phyloP scores from a whole-genome alignment of 2,888 invertebrate genomes.

The Ditylenchus weischeri region DNA sequence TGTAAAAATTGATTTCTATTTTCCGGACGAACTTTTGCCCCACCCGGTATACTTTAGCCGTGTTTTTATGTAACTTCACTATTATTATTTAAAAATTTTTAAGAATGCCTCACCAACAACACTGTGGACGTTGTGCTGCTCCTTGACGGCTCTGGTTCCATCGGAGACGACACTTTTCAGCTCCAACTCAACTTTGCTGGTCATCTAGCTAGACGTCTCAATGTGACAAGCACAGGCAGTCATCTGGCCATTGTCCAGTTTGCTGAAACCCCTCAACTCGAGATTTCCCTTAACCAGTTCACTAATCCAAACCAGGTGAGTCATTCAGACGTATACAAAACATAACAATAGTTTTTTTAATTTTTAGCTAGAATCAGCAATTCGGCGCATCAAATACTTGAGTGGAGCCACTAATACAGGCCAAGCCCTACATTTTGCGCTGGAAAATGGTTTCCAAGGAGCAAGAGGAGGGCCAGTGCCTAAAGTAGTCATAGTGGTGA shows the following conservation, averaged over 20 bases:
- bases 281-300: conserved; percentile 54
- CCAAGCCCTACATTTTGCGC: conserved; percentile 46
- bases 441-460: conserved; percentile 47
- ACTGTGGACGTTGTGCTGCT: conserved; percentile 60
- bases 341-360: not conserved
- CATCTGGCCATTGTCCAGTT: conserved; percentile 59
- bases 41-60: too few species aligned
- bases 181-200: conserved; percentile 56
- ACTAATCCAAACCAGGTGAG: conserved; percentile 47
- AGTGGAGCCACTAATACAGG: conserved; percentile 57
- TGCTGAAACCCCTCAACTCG: conserved; percentile 57
- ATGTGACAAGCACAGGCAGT: conserved; percentile 56
- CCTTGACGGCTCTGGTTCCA: conserved; percentile 60
- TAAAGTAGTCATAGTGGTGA: conserved; percentile 59
- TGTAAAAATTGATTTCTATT: too few species aligned
- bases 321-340: not conserved
- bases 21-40: too few species aligned
- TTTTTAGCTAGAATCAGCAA: conserved; percentile 51
- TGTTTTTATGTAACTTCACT: conserved; percentile 2
- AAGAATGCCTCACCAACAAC: conserved; percentile 52
- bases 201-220: conserved; percentile 57
- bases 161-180: conserved; percentile 57
- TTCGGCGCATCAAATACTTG: conserved; percentile 50
- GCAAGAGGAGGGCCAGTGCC: conserved; percentile 55
- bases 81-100: conserved; percentile 15